Evolutionary conservation across 2,888 invertebrate genomes (phyloP).

Genomic region (Eurytoma californica): DNA sequence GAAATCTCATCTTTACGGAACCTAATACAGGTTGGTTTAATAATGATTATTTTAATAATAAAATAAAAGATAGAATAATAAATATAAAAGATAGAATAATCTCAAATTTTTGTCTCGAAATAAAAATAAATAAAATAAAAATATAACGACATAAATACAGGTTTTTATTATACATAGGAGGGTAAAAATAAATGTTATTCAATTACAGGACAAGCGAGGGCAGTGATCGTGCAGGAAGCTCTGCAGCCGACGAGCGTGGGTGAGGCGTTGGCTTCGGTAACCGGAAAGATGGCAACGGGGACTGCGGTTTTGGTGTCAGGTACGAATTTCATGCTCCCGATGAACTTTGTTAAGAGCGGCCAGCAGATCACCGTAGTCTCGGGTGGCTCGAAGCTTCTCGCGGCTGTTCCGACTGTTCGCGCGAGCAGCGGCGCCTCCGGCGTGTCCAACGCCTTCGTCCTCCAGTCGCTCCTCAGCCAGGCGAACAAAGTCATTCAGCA

Average conservation of each 20-base stretch:
- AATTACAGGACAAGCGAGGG: constrained; percentile 65
- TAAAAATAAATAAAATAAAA: too few relatives aligned
- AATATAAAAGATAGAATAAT: too few relatives aligned
- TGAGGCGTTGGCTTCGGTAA: constrained; percentile 80
- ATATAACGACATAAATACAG: neutral
- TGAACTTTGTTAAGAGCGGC: constrained; percentile 83
- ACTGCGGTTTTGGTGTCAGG: constrained; percentile 84
- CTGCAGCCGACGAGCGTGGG: constrained; percentile 75
- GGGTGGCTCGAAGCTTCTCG: constrained; percentile 79
- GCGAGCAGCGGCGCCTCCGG: constrained; percentile 68
- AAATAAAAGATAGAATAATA: too few relatives aligned
- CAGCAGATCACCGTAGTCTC: constrained; percentile 85
- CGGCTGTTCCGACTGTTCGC: constrained; percentile 69
- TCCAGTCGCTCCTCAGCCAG: constrained; percentile 83
- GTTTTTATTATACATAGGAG: too few relatives aligned
- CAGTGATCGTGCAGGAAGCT: constrained; percentile 72
- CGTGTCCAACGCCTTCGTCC: constrained; percentile 80
- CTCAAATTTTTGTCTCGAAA: neutral
- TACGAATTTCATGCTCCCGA: constrained; percentile 82
- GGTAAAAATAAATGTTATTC: too few relatives aligned
- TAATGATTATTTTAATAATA: too few relatives aligned
- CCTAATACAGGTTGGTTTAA: constrained; percentile 62
- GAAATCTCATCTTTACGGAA: constrained; percentile 71
- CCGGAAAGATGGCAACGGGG: constrained; percentile 76
- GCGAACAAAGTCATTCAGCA: constrained; percentile 75